Conservation (phyloP, 2,888 invertebrate genomes). For the Melitaea athalia region DNA sequence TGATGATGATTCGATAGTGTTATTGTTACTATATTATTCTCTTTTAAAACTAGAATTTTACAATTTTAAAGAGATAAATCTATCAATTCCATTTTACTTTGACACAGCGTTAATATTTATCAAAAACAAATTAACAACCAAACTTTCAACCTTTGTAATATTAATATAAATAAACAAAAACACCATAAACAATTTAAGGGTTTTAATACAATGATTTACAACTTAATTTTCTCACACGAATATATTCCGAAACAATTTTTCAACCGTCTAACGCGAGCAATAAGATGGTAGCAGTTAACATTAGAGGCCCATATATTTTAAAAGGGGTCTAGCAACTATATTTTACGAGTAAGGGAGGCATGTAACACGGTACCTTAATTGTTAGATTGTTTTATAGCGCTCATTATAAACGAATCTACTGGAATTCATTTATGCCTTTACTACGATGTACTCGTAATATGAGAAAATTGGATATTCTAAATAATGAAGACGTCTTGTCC, state of each 20-base stretch:
- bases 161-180: neutral
- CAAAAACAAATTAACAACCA: no score
- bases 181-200: neutral
- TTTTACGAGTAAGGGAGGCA: slow-evolving; percentile 57
- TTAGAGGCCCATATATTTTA: slow-evolving; percentile 60
- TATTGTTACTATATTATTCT: no score
- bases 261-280: slow-evolving; percentile 7
- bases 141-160: neutral
- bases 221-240: slow-evolving; percentile 2
- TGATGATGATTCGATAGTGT: neutral
- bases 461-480: slow-evolving; percentile 43
- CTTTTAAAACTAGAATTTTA: no score
- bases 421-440: slow-evolving; percentile 56
- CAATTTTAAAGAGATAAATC: no score
- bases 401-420: slow-evolving; percentile 68
- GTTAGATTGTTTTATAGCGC: slow-evolving; percentile 72
- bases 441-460: slow-evolving; percentile 38
- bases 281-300: slow-evolving; percentile 54
- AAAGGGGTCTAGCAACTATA: slow-evolving; percentile 50
- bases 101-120: no score
- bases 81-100: no score
- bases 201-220: neutral
- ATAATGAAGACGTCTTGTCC: slow-evolving; percentile 34
- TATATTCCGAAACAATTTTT: slow-evolving; percentile 23
- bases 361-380: slow-evolving; percentile 64